Evolutionary conservation across 2,888 invertebrate genomes (phyloP).

Genomic region (Euzetes globulus): DNA sequence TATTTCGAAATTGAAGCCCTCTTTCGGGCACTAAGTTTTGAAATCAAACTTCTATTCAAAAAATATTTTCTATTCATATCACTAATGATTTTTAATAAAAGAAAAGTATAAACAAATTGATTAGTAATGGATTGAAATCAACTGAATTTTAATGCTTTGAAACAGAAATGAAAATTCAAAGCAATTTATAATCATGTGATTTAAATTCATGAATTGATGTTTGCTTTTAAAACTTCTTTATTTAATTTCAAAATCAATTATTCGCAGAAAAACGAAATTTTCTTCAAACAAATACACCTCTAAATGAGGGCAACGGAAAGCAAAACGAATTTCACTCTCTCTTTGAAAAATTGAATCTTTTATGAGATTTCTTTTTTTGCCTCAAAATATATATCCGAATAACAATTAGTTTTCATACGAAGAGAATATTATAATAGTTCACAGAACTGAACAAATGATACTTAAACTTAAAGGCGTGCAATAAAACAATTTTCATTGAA

Average conservation of each 20-base stretch:
- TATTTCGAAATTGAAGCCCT: no score
- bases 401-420: not conserved
- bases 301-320: not conserved
- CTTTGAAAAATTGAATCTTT: not conserved
- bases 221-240: not conserved
- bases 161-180: no score
- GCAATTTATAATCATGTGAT: no score
- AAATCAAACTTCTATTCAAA: no score
- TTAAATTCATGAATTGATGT: not conserved
- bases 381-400: not conserved
- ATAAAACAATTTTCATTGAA: not conserved
- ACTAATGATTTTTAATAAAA: no score
- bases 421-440: not conserved
- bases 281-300: not conserved
- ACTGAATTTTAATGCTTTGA: no score
- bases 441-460: constrained; percentile 8
- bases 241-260: not conserved
- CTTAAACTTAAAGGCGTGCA: constrained; percentile 12
- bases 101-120: no score
- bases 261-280: not conserved
- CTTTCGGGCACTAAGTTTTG: no score
- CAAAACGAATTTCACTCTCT: not conserved
- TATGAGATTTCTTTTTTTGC: not conserved
- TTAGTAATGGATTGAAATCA: no score
- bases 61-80: no score